Evolutionary conservation across 2,797 vertebrate genomes (phyloP).

Genomic region (Momotus momota): DNA sequence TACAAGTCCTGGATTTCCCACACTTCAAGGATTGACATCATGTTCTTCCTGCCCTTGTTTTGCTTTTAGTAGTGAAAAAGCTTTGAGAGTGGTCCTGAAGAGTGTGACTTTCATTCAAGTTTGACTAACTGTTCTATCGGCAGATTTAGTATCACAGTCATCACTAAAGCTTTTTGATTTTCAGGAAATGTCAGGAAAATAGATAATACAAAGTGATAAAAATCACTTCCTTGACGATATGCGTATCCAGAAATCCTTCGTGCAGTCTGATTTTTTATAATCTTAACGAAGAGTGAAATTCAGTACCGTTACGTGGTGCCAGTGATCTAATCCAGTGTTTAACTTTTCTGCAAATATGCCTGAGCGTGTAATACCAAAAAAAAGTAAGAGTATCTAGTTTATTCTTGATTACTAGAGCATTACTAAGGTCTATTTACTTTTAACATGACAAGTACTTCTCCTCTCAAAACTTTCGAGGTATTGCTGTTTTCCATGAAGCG

Average conservation of each 20-base stretch:
- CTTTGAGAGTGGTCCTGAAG: background rate
- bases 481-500: background rate
- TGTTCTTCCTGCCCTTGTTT: background rate
- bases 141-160: background rate
- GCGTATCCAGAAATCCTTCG: background rate
- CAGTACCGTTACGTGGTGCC: background rate
- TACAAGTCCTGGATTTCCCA: background rate
- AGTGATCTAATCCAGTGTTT: background rate
- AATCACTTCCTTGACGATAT: background rate
- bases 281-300: background rate
- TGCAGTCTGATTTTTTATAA: background rate
- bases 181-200: background rate
- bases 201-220: background rate
- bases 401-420: background rate
- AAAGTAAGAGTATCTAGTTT: background rate
- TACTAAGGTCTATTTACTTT: background rate
- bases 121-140: background rate
- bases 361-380: background rate
- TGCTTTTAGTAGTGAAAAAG: background rate
- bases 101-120: background rate
- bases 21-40: background rate
- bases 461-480: slow-evolving; percentile 1
- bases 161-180: background rate
- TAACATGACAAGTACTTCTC: background rate
- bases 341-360: background rate